phyloP scores from a whole-genome alignment of 2,888 invertebrate genomes.

The Leptinotarsa rubiginosa region DNA sequence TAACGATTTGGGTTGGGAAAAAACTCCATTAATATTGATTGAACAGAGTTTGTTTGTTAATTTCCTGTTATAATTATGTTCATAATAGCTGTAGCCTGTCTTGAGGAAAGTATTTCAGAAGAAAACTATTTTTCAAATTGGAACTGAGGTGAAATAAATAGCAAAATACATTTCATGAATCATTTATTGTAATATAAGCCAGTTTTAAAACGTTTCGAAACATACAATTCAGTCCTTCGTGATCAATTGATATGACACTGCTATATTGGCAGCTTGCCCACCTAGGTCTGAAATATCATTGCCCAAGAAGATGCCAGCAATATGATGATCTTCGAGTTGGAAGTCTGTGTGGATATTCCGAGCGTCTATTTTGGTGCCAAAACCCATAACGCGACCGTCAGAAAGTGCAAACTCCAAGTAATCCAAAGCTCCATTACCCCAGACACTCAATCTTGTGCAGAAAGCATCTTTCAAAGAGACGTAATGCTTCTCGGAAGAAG shows the following conservation, averaged over 20 bases:
- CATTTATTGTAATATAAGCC: no score
- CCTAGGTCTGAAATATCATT: slow-evolving; percentile 21
- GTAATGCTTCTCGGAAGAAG: slow-evolving; percentile 15
- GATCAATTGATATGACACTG: slow-evolving; percentile 26
- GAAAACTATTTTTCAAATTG: no score
- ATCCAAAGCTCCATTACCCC: slow-evolving; percentile 26
- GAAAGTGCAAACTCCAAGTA: slow-evolving; percentile 25
- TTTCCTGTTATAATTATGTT: no score
- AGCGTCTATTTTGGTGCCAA: slow-evolving; percentile 1
- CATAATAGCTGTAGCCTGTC: no score
- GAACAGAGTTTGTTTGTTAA: no score
- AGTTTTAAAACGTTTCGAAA: no score
- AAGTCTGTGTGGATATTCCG: not conserved
- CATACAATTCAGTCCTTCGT: not conserved
- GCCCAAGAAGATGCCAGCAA: slow-evolving; percentile 23
- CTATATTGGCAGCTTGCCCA: slow-evolving; percentile 29
- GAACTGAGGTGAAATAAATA: no score
- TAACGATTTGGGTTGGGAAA: no score
- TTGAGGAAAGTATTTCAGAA: no score
- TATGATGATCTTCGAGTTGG: slow-evolving; percentile 9
- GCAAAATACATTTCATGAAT: no score
- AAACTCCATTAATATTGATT: no score
- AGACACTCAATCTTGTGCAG: slow-evolving; percentile 15
- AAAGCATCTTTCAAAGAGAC: slow-evolving; percentile 12
- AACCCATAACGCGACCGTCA: slow-evolving; percentile 19